Evolutionary conservation across 2,888 invertebrate species (phyloP).

Genomic region (Drosophila seclusa): DNA sequence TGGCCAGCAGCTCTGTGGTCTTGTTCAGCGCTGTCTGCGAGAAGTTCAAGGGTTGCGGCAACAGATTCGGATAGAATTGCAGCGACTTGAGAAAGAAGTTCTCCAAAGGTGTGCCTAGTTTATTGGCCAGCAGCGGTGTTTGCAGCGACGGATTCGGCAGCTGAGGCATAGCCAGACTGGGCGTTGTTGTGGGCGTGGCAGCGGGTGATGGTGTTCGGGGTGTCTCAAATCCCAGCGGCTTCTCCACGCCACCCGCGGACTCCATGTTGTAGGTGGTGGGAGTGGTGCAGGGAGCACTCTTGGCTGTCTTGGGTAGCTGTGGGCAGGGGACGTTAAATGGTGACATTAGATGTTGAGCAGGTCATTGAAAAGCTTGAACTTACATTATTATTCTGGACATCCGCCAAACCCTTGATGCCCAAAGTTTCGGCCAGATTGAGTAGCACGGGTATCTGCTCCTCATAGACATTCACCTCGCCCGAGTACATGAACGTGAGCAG

Average conservation of each 20-base stretch:
- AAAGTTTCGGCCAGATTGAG: conserved; percentile 92
- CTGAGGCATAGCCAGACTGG: conserved; percentile 57
- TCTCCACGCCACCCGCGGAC: conserved; percentile 39
- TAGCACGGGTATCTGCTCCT: conserved; percentile 91
- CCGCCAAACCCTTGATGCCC: conserved; percentile 93
- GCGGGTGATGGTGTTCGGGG: conserved; percentile 59
- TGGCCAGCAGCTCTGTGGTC: conserved; percentile 83
- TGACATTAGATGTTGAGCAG: neutral
- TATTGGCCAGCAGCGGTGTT: conserved; percentile 68
- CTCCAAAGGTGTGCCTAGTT: conserved; percentile 83
- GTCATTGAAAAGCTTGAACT: conserved; percentile 68
- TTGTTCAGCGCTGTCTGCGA: conserved; percentile 85
- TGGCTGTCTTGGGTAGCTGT: conserved; percentile 78
- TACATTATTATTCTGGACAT: conserved; percentile 89
- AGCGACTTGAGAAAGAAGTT: conserved; percentile 84
- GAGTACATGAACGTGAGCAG: conserved; percentile 95
- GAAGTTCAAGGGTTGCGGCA: conserved; percentile 85
- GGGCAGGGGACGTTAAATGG: neutral
- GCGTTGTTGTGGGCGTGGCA: conserved; percentile 52
- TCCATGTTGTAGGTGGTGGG: conserved; percentile 53
- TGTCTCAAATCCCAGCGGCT: conserved; percentile 52
- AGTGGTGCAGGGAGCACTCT: conserved; percentile 40
- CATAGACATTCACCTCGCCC: conserved; percentile 94
- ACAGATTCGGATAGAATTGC: conserved; percentile 84
- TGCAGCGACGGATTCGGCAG: conserved; percentile 59